A percentile compares a stretch with the other conserved stretches of the same genome.
Conservation (phyloP, 2,888 invertebrate genomes). For the Autographa gamma region DNA sequence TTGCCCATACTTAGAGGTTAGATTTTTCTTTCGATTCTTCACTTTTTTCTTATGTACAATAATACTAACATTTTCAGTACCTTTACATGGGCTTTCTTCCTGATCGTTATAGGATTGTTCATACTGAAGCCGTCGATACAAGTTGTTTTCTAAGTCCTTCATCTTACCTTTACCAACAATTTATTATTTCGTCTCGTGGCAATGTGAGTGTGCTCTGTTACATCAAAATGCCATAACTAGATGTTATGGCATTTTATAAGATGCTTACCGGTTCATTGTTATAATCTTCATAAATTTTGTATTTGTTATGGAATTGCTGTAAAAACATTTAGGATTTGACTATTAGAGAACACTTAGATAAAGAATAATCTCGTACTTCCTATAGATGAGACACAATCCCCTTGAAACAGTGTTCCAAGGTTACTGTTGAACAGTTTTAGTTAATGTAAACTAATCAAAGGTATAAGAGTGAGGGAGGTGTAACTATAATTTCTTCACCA, state of each 20-base stretch:
- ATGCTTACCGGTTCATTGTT: conserved; percentile 28
- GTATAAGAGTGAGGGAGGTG: background rate
- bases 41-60: conserved; percentile 34
- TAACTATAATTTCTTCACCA: background rate
- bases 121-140: background rate
- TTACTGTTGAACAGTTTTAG: background rate
- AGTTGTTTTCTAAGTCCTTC: conserved; percentile 13
- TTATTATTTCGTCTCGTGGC: conserved; percentile 9
- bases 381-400: background rate
- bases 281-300: conserved; percentile 27
- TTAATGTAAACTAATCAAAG: background rate
- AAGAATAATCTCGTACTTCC: background rate
- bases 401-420: no score
- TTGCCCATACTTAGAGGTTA: conserved; percentile 7
- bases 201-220: conserved; percentile 11
- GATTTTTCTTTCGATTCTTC: conserved; percentile 22
- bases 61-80: conserved; percentile 22
- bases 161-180: conserved; percentile 18
- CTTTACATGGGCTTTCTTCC: conserved; percentile 8
- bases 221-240: conserved; percentile 21
- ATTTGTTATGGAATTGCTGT: conserved; percentile 28
- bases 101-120: background rate
- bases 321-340: conserved; percentile 25
- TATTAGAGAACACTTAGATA: conserved; percentile 10
- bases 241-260: conserved; percentile 32